Evolutionary conservation across 2,797 vertebrate genomes (phyloP).

Genomic region (Bucorvus abyssinicus): DNA sequence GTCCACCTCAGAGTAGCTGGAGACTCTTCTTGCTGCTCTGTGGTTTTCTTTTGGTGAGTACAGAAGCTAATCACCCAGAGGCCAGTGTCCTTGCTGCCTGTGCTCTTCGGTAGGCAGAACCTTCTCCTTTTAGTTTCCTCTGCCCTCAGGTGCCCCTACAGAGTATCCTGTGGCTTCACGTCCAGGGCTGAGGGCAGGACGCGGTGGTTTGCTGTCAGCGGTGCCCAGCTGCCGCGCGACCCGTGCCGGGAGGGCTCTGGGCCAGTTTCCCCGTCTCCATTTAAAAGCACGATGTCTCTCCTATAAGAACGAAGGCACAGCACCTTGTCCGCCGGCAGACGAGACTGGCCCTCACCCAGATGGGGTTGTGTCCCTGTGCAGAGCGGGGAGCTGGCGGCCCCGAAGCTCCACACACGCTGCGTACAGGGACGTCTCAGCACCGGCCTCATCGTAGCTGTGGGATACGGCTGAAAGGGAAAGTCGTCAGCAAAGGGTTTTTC

Average conservation of each 20-base stretch:
- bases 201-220: not conserved
- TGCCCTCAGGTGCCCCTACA: not conserved
- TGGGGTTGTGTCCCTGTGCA: not conserved
- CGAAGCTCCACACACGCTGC: rapidly evolving
- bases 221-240: too few species aligned
- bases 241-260: not conserved
- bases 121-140: not conserved
- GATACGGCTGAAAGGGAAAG: not conserved
- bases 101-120: not conserved
- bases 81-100: not conserved
- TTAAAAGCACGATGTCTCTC: not conserved
- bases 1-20: not conserved
- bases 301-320: not conserved
- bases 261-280: rapidly evolving
- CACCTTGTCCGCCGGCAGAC: not conserved
- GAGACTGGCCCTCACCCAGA: too few species aligned
- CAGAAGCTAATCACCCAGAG: not conserved
- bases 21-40: not conserved
- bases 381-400: not conserved
- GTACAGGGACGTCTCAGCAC: not conserved
- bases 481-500: not conserved
- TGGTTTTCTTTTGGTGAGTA: not conserved
- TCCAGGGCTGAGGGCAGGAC: not conserved
- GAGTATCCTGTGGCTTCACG: not conserved
- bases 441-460: not conserved